Evolutionary conservation across 2,888 invertebrate species (phyloP).

Genomic region (Nomada hirtipes): DNA sequence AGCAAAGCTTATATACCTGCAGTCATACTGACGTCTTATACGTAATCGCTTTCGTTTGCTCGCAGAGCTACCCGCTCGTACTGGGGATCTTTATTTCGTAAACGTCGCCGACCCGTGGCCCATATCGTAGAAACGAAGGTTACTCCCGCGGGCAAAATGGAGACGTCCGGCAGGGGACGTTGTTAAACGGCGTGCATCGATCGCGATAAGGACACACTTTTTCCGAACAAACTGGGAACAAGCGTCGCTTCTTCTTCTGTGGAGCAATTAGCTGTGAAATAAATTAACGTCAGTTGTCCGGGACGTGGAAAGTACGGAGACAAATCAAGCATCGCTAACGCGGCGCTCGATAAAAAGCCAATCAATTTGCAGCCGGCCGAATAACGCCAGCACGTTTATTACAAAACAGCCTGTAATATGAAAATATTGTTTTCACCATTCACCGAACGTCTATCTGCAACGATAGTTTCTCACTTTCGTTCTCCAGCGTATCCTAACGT

Average conservation of each 20-base stretch:
- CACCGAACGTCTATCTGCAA: slow-evolving; percentile 46
- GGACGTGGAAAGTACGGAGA: slow-evolving; percentile 22
- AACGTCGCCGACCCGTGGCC: slow-evolving; percentile 56
- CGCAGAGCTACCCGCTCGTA: slow-evolving; percentile 68
- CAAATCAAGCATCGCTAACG: slow-evolving; percentile 29
- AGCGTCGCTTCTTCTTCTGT: not conserved
- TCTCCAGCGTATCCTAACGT: slow-evolving; percentile 24
- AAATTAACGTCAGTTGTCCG: slow-evolving; percentile 1
- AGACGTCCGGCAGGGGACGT: not conserved
- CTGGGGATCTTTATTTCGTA: slow-evolving; percentile 75
- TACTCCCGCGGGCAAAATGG: not conserved
- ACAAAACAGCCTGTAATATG: slow-evolving; percentile 34
- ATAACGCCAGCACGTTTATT: slow-evolving; percentile 28
- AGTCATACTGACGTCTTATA: slow-evolving; percentile 68
- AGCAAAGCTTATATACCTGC: slow-evolving; percentile 80
- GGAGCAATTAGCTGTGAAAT: slow-evolving; percentile 9
- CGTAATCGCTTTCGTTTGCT: slow-evolving; percentile 82
- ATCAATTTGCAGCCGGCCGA: slow-evolving; percentile 43
- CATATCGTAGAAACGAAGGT: not conserved
- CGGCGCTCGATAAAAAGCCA: slow-evolving; percentile 36
- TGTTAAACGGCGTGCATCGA: not conserved
- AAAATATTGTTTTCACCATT: slow-evolving; percentile 50
- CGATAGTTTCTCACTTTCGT: slow-evolving; percentile 36
- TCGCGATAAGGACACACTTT: slow-evolving; percentile 2
- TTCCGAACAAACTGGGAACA: not conserved